phyloP scores from a whole-genome alignment of 2,888 invertebrate species.

The Bedellia somnulentella region DNA sequence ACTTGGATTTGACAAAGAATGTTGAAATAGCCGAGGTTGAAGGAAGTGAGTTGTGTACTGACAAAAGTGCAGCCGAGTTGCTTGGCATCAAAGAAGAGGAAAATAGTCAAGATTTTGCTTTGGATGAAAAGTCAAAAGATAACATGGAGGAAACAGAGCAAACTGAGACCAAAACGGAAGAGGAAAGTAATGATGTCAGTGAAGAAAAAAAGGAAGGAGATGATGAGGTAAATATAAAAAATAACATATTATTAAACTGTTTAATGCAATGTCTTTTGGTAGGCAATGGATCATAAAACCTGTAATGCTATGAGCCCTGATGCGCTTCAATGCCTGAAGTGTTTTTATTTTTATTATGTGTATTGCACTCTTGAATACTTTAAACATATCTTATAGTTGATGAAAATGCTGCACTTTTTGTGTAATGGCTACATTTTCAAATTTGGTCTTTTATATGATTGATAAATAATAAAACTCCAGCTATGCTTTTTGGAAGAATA shows the following conservation, averaged over 20 bases:
- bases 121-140: constrained; percentile 30
- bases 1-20: constrained; percentile 47
- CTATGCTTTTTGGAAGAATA: too few relatives aligned
- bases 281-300: too few relatives aligned
- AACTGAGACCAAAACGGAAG: constrained; percentile 31
- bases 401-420: too few relatives aligned
- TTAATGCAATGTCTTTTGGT: background rate
- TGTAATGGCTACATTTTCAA: too few relatives aligned
- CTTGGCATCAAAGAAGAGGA: constrained; percentile 43
- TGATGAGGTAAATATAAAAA: constrained; percentile 31
- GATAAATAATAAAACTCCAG: too few relatives aligned
- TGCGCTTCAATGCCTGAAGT: too few relatives aligned
- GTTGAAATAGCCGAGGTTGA: constrained; percentile 52
- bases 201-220: constrained; percentile 34
- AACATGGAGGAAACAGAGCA: constrained; percentile 19
- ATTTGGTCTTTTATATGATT: too few relatives aligned
- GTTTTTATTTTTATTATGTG: too few relatives aligned
- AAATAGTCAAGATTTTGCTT: constrained; percentile 52
- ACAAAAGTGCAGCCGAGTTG: constrained; percentile 38
- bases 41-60: constrained; percentile 42
- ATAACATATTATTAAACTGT: background rate
- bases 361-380: too few relatives aligned
- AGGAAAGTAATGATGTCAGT: constrained; percentile 20
- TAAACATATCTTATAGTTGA: too few relatives aligned
- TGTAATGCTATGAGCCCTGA: too few relatives aligned